Conservation (phyloP, 2,797 vertebrate genomes). For the Xenopus petersii region DNA sequence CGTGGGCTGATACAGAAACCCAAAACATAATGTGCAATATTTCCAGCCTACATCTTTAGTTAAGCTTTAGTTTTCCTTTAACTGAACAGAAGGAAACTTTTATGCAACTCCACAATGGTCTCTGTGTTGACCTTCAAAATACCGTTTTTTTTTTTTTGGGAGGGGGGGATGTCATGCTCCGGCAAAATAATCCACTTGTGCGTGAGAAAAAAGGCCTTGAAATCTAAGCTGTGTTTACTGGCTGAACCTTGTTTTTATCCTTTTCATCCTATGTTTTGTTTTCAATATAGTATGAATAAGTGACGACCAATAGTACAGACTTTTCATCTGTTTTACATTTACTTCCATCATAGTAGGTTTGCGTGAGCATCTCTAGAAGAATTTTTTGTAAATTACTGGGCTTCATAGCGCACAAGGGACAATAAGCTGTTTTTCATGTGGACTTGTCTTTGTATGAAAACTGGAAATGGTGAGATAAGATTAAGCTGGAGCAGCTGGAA, state of each 20-base stretch:
- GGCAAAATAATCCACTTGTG: not conserved
- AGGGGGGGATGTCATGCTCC: not conserved
- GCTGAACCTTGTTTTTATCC: not conserved
- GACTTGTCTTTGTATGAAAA: constrained; percentile 1
- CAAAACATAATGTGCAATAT: too few species aligned
- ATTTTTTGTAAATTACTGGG: not conserved
- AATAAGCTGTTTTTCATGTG: constrained; percentile 5
- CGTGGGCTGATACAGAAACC: too few species aligned
- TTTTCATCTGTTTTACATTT: constrained; percentile 3
- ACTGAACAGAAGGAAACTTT: too few species aligned
- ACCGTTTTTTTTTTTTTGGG: not conserved
- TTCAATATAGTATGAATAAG: not conserved
- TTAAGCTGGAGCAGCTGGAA: not conserved
- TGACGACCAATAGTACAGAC: not conserved
- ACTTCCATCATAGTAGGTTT: not conserved
- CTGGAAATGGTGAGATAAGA: constrained; percentile 3
- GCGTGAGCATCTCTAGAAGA: not conserved
- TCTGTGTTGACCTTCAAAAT: too few species aligned
- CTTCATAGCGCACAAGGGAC: not conserved
- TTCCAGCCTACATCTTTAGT: too few species aligned
- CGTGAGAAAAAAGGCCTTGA: not conserved
- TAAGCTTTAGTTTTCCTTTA: too few species aligned
- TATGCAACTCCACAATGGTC: too few species aligned
- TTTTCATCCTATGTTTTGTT: not conserved
- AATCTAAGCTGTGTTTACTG: not conserved